Evolutionary conservation across 1,140 invertebrate species (phyloP).

Genomic region (Agrypnia vestita): DNA sequence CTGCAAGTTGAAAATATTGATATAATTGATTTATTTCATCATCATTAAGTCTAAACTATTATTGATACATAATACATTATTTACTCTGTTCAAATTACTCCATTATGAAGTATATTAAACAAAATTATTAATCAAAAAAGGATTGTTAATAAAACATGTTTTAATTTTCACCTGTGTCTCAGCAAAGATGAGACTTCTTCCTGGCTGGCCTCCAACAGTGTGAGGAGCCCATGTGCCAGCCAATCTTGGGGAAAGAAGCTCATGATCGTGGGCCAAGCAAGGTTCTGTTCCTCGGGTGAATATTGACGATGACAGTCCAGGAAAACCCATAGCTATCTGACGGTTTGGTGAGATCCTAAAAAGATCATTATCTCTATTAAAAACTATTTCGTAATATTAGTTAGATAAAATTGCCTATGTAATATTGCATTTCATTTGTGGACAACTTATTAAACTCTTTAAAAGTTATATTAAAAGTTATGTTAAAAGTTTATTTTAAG

Average conservation of each 20-base stretch:
- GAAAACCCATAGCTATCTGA: constrained; percentile 49
- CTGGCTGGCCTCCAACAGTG: constrained; percentile 86
- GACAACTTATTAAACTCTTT: too few species aligned
- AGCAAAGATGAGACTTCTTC: constrained; percentile 87
- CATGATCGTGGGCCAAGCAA: constrained; percentile 90
- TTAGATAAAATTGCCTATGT: too few species aligned
- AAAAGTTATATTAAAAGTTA: too few species aligned
- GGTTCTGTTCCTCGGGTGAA: constrained; percentile 65
- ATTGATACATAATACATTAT: too few species aligned
- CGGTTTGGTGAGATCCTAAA: constrained; percentile 47
- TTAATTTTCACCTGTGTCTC: constrained; percentile 83
- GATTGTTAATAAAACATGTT: too few species aligned
- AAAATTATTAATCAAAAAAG: too few species aligned
- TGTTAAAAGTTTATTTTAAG: neutral
- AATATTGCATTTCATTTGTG: too few species aligned
- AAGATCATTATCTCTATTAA: constrained; percentile 5
- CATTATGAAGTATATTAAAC: too few species aligned
- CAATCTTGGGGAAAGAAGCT: constrained; percentile 84
- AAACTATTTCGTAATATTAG: too few species aligned
- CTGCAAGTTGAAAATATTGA: constrained; percentile 70
- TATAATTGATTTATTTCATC: neutral
- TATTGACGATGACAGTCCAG: constrained; percentile 55
- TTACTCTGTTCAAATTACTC: too few species aligned
- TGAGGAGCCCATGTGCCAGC: constrained; percentile 90
- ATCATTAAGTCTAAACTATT: neutral